Evolutionary conservation across 2,797 vertebrate species (phyloP).

Genomic region (Xiphophorus birchmanni): DNA sequence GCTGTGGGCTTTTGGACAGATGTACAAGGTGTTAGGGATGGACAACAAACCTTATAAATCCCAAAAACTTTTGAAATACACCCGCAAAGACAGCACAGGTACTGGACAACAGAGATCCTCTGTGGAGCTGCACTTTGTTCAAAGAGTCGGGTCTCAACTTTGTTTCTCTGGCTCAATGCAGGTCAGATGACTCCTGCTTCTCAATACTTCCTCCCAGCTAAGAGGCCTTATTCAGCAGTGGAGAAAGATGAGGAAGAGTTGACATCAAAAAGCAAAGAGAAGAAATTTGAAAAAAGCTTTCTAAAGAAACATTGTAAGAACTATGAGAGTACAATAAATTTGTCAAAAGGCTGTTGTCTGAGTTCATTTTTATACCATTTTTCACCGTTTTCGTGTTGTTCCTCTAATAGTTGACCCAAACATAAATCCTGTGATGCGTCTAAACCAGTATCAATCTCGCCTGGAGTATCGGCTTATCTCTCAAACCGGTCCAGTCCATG

Average conservation of each 20-base stretch:
- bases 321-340: not conserved
- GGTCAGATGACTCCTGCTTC: slow-evolving; percentile 87
- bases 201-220: slow-evolving; percentile 82
- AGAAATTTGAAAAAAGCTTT: slow-evolving; percentile 85
- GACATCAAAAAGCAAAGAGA: slow-evolving; percentile 90
- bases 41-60: slow-evolving; percentile 86
- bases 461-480: slow-evolving; percentile 91
- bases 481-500: slow-evolving; percentile 93
- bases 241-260: slow-evolving; percentile 86
- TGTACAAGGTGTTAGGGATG: slow-evolving; percentile 96
- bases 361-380: not conserved
- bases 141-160: not conserved
- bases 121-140: not conserved
- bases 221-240: slow-evolving; percentile 85
- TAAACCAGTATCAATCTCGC: slow-evolving; percentile 95
- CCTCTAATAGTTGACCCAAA: slow-evolving; percentile 85
- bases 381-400: not conserved
- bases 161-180: slow-evolving; percentile 46
- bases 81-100: slow-evolving; percentile 74
- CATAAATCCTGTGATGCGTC: slow-evolving; percentile 95
- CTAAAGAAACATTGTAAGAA: slow-evolving; percentile 76
- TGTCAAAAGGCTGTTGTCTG: not conserved
- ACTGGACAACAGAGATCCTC: not conserved
- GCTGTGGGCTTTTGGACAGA: slow-evolving; percentile 92
- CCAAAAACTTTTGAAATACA: slow-evolving; percentile 77